Conservation (phyloP, 1,140 invertebrate species). For the Drosophila nigrodunni region DNA sequence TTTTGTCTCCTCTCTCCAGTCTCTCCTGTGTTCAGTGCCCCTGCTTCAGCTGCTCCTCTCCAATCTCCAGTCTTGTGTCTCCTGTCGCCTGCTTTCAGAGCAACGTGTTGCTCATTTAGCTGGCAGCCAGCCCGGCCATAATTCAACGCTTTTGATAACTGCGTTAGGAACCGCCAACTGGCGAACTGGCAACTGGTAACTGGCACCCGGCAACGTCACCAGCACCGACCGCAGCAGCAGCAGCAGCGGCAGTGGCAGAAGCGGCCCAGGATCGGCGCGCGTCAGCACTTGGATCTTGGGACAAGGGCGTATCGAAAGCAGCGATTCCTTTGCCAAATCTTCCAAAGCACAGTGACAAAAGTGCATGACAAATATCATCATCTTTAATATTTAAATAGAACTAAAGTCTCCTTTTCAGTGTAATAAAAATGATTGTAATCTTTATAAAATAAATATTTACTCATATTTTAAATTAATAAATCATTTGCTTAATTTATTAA, state of each 20-base stretch:
- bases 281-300: conserved; percentile 61
- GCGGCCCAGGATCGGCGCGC: conserved; percentile 65
- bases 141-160: conserved; percentile 82
- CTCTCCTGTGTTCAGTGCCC: not conserved
- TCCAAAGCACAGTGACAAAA: conserved; percentile 21
- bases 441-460: too few species aligned
- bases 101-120: conserved; percentile 79
- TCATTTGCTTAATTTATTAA: too few species aligned
- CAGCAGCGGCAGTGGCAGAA: not conserved
- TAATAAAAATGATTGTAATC: too few species aligned
- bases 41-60: not conserved
- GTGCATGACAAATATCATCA: not conserved
- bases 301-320: conserved; percentile 32
- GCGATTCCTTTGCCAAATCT: not conserved
- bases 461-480: too few species aligned
- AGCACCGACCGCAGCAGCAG: conserved; percentile 2
- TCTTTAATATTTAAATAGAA: too few species aligned
- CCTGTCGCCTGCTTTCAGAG: conserved; percentile 10
- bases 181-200: conserved; percentile 3
- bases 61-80: conserved; percentile 4
- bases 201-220: conserved; percentile 7
- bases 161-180: conserved; percentile 61
- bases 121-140: conserved; percentile 75
- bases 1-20: conserved; percentile 9
- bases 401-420: too few species aligned